Evolutionary conservation across 2,113 vertebrate species (phyloP), one percentile per base, ranked within the genome.

Genomic region (Cheilinus undulatus): DNA sequence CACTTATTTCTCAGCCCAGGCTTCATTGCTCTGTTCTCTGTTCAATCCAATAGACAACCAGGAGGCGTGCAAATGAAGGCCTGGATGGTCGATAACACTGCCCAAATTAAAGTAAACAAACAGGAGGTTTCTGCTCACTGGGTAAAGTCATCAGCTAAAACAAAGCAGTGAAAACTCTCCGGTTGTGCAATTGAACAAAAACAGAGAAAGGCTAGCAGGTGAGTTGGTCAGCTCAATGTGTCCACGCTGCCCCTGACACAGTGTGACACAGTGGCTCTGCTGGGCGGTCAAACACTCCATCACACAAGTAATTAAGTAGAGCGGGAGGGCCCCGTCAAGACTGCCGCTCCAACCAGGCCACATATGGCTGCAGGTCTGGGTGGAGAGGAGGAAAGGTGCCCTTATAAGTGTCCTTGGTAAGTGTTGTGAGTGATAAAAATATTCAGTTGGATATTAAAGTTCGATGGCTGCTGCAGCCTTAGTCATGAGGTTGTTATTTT

Each of bases 271-370:
- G 51, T 23, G 45, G 32, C 78, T 73, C 82, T 66, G 72, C 77
- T 45, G 50, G 30, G 62, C 57, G 52, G 54, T n/a, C n/a, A 4
- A 13, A 4, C 64, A 58, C 54, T 84, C 54, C 71, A 80, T 77
- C 81, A 83, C 63, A 57, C 23, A 80, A 63, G 66, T 87, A 87
- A 89, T 90, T 85, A 89, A 81, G 76, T 38, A 60, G 53, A 83
- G 69, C 80, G 82, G 84, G 60, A 76, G 78, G 77, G 64, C 20
- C 62, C 36, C 9, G 30, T 76, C 66, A 82, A 60, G 26, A 11
- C 69, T 10, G 63, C 60, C 24, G 77, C 61, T 57, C 27, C 22
- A 82, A 80, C 74, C 68, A 62, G 72, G 78, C 62, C 73, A 68
- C 80, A 82, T 83, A 82, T 82, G 76, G 79, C 76, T 42, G 59